phyloP scores from a whole-genome alignment of 2,797 vertebrate genomes.

The Schizopygopsis pylzovi region DNA sequence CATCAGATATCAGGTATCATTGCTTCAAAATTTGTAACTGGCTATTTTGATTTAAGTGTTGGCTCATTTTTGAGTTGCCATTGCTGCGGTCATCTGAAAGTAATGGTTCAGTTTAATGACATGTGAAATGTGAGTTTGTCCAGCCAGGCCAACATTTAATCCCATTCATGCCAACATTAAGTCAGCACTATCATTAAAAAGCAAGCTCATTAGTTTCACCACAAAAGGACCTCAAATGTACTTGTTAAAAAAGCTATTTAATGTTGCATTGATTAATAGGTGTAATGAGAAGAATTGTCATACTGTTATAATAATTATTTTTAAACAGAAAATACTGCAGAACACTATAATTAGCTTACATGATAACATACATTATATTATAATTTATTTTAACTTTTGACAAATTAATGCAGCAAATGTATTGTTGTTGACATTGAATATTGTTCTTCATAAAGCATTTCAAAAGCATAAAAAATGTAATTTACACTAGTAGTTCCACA shows the following conservation, averaged over 20 bases:
- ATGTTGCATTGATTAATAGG: conserved; percentile 29
- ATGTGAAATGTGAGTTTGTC: conserved; percentile 54
- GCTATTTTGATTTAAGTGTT: background rate
- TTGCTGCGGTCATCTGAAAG: conserved; percentile 23
- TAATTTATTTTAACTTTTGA: background rate
- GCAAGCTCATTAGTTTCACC: conserved; percentile 58
- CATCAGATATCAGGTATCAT: background rate
- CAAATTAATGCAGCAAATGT: background rate
- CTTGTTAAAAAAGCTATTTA: conserved; percentile 42
- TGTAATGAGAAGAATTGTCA: conserved; percentile 15
- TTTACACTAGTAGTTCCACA: background rate
- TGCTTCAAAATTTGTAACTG: background rate
- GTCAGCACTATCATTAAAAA: conserved; percentile 63
- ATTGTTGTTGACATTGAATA: background rate
- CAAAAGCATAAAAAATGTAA: background rate
- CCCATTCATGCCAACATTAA: conserved; percentile 57
- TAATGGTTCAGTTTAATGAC: conserved; percentile 33
- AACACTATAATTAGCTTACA: background rate
- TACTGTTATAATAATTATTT: background rate
- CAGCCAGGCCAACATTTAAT: conserved; percentile 58
- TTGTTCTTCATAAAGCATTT: background rate
- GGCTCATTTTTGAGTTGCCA: background rate
- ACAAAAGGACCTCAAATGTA: conserved; percentile 34
- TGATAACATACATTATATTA: background rate
- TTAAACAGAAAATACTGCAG: background rate